A percentile compares a stretch with the other conserved stretches of the same genome.
Evolutionary conservation across 2,888 invertebrate species (phyloP).

Genomic region (Drosophila leonis): DNA sequence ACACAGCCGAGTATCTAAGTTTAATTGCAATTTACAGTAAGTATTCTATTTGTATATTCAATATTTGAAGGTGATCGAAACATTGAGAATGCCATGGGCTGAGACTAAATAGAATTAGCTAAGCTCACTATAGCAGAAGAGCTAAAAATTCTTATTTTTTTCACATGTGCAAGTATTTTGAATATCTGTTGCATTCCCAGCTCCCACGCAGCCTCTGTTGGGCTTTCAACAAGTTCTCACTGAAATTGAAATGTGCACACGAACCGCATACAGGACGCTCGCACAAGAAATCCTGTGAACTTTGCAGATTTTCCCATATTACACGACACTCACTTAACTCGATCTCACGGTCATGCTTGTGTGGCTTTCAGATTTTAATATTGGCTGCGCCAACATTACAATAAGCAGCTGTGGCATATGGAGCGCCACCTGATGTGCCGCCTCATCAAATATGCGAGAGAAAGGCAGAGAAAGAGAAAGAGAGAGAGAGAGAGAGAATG

Average conservation of each 20-base stretch:
- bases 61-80: too few relatives aligned
- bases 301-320: constrained; percentile 40
- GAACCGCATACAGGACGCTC: background rate
- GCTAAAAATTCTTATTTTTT: too few relatives aligned
- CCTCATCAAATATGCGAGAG: constrained; percentile 57
- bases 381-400: constrained; percentile 51
- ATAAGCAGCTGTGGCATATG: constrained; percentile 19
- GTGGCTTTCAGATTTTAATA: constrained; percentile 57
- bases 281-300: constrained; percentile 46
- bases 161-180: background rate
- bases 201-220: background rate
- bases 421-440: constrained; percentile 61
- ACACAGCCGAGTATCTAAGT: too few relatives aligned
- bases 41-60: too few relatives aligned
- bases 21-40: too few relatives aligned
- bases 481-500: background rate
- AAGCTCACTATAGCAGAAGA: too few relatives aligned
- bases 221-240: background rate
- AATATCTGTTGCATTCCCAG: background rate
- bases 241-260: background rate
- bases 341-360: constrained; percentile 51
- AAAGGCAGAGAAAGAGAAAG: background rate
- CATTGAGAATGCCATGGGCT: too few relatives aligned
- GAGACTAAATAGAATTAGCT: too few relatives aligned
- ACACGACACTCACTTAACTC: constrained; percentile 45